Evolutionary conservation across 2,113 vertebrate species (phyloP).

Genomic region (Garra rufa): DNA sequence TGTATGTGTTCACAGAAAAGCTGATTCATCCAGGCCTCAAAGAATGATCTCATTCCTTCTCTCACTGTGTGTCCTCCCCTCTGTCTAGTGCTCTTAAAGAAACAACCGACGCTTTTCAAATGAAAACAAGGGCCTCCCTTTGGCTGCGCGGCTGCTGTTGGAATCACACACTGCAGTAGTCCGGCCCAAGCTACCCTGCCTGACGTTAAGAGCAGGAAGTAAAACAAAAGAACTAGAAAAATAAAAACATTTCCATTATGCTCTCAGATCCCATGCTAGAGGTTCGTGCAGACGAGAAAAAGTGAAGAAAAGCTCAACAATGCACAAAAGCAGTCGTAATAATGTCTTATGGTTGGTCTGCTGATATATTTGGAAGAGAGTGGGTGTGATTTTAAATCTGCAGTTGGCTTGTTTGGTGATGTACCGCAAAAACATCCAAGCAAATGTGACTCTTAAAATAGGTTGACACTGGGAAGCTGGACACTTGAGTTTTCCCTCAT

Average conservation of each 20-base stretch:
- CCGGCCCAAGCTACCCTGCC: neutral
- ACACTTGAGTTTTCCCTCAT: neutral
- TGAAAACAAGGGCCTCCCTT: conserved; percentile 56
- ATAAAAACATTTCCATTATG: neutral
- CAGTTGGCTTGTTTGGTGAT: neutral
- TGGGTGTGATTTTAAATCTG: conserved; percentile 21
- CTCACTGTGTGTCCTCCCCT: conserved; percentile 38
- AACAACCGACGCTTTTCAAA: conserved; percentile 54
- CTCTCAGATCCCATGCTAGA: neutral
- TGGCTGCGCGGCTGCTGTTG: conserved; percentile 12
- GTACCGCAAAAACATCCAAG: neutral
- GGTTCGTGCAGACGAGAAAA: neutral
- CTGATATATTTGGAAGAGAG: neutral
- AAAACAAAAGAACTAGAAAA: neutral
- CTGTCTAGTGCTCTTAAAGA: conserved; percentile 56
- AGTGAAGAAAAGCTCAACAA: neutral
- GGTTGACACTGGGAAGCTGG: neutral
- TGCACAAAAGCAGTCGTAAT: neutral
- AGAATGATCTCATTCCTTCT: conserved; percentile 56
- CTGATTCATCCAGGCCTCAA: conserved; percentile 50
- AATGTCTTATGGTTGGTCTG: neutral
- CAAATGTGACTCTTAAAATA: conserved; percentile 23
- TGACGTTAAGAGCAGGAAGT: conserved; percentile 4
- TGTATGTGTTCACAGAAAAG: conserved; percentile 47
- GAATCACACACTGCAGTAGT: neutral